Evolutionary conservation across 2,888 invertebrate genomes (phyloP).

Genomic region (Lamellibrachia columna): DNA sequence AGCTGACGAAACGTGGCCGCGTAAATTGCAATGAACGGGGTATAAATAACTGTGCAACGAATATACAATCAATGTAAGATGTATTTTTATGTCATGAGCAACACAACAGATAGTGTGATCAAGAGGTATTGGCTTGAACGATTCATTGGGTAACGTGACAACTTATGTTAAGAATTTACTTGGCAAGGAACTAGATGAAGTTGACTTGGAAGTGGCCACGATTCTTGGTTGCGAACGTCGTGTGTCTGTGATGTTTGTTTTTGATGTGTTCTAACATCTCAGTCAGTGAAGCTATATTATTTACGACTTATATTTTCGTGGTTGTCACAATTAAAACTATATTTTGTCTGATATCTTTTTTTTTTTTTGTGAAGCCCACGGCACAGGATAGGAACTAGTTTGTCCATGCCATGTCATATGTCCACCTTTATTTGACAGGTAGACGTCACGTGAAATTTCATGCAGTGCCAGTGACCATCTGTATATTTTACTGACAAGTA

Average conservation of each 20-base stretch:
- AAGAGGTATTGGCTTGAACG: not conserved
- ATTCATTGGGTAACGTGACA: not conserved
- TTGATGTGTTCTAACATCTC: not conserved
- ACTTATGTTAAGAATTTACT: not conserved
- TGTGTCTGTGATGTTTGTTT: not conserved
- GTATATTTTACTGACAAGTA: too few relatives aligned
- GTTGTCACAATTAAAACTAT: not conserved
- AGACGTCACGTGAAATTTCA: too few relatives aligned
- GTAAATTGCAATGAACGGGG: constrained; percentile 27
- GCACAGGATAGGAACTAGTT: too few relatives aligned
- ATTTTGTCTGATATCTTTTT: not conserved
- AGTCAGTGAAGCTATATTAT: not conserved
- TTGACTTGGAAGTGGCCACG: not conserved
- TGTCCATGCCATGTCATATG: too few relatives aligned
- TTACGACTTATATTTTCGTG: not conserved
- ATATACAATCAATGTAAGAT: not conserved
- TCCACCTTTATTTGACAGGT: too few relatives aligned
- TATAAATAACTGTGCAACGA: constrained; percentile 4
- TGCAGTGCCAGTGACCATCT: too few relatives aligned
- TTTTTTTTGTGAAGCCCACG: not conserved
- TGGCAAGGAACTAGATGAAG: not conserved
- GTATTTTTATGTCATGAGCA: not conserved
- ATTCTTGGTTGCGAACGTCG: not conserved
- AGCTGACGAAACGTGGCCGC: constrained; percentile 33
- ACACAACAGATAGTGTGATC: not conserved